A percentile compares a stretch with the other conserved stretches of the same genome.
Evolutionary conservation across 2,888 invertebrate species (phyloP).

Genomic region (Archips xylosteana): DNA sequence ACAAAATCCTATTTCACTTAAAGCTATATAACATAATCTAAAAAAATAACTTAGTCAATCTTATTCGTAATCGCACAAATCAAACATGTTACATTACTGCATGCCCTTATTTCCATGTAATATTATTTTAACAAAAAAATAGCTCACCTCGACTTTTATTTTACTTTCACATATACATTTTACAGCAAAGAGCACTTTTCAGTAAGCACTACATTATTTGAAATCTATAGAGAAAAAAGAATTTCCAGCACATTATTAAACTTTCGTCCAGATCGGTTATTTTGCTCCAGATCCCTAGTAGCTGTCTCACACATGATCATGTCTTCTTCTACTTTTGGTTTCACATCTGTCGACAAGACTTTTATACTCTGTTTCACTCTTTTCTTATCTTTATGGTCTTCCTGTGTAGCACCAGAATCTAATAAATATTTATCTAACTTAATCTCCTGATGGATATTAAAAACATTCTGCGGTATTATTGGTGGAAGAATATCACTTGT

Average conservation of each 20-base stretch:
- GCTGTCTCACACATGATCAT: constrained; percentile 73
- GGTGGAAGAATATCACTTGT: constrained; percentile 53
- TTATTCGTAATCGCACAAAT: not conserved
- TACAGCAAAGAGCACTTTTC: too few relatives aligned
- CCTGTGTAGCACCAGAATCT: constrained; percentile 44
- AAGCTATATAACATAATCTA: not conserved
- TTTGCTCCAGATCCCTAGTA: constrained; percentile 55
- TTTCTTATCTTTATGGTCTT: constrained; percentile 48
- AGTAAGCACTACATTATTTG: not conserved
- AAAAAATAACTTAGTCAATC: not conserved
- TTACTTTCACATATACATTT: too few relatives aligned
- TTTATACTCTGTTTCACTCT: constrained; percentile 61
- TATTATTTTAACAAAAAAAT: too few relatives aligned
- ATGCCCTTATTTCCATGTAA: too few relatives aligned
- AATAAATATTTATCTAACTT: constrained; percentile 63
- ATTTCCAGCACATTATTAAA: constrained; percentile 69
- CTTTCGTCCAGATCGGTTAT: constrained; percentile 54
- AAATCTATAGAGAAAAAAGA: constrained; percentile 54
- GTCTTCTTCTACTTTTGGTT: constrained; percentile 61
- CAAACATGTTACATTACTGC: too few relatives aligned
- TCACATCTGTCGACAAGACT: constrained; percentile 50
- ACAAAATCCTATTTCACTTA: not conserved
- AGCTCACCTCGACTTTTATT: too few relatives aligned
- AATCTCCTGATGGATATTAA: constrained; percentile 80
- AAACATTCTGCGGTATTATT: constrained; percentile 66